A percentile compares a stretch with the other conserved stretches of the same genome.
These are phyloP conservation scores for Pomatorhinus ruficollis DNA, from an alignment of 2,113 vertebrate genomes.

Conservation along the genomic window DNA sequence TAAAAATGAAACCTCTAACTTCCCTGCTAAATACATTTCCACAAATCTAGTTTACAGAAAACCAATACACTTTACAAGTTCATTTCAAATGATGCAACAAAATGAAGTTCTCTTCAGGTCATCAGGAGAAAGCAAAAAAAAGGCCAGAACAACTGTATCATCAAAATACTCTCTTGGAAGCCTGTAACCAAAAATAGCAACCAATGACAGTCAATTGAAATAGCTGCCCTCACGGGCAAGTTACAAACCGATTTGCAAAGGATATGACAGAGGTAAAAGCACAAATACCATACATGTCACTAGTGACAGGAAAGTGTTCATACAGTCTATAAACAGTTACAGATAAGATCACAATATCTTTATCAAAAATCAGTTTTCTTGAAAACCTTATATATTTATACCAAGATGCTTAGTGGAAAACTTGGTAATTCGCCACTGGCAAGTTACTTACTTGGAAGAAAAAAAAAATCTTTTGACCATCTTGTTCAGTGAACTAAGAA, in stretches of 20 bases:
- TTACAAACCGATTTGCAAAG: neutral
- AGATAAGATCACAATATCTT: neutral
- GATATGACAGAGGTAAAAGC: neutral
- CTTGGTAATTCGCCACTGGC: neutral
- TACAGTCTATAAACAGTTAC: neutral
- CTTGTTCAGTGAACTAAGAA: neutral
- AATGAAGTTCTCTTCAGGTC: neutral
- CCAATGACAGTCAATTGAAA: neutral
- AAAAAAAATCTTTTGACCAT: neutral
- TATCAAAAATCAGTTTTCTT: neutral
- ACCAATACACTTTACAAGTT: neutral
- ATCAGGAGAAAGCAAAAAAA: neutral
- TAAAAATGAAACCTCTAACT: neutral
- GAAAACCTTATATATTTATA: neutral
- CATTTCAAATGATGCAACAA: neutral
- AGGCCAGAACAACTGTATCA: neutral
- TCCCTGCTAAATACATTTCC: neutral
- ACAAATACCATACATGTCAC: neutral
- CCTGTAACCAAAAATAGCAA: neutral
- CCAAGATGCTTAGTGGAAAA: neutral
- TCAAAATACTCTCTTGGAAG: neutral
- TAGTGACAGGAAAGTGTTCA: neutral
- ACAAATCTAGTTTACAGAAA: neutral
- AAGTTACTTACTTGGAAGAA: neutral
- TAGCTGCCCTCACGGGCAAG: neutral